Base-by-base conservation (phyloP, 2,113 vertebrate species). In the Zosterops pallidus region DNA sequence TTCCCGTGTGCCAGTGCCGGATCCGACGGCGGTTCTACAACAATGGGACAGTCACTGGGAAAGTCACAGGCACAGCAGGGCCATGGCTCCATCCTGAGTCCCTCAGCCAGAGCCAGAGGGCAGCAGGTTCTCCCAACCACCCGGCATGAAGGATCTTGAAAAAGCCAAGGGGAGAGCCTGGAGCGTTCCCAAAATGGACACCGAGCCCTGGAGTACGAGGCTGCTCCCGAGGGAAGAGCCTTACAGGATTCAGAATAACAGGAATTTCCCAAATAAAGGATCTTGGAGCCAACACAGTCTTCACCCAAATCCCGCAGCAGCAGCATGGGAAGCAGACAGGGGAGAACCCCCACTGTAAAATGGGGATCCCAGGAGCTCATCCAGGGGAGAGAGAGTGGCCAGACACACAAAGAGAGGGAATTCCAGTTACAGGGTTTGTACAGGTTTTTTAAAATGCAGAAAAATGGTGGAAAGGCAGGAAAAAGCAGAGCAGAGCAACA, bases 321-420 rank as follows among this genome's bases (percentile, higher is more conserved):
- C 20, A 5, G 4, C 3, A 4, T 1, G 1, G 10, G 17, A 13
- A 44, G 9, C 20, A 39, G 64, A 56, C 0, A 0, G n/a, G 41
- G 44, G 15, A 64, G 8, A 65, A 33, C 10, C 14, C 35, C 11
- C 46, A 62, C 9, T 57, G 12, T 46, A 41, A 72, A 85, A 29
- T 1, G 0, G 55, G 20, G 22, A 53, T 19, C 9, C 7, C 4
- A 0, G 44, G 46, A 84, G 35, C 28, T 68, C 33, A 33, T 2
- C 11, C 49, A 4, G 49, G 28, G 0, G 3, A 0, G 3, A 28
- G 47, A 55, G 50, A n/a, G 44, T 1, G 0, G 28, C 24, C 0
- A 0, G 37, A 41, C 26, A 77, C 17, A 44, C 13, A 25, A 47
- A 47, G 15, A 33, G 24, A 47, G 4, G 37, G 57, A 67, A 64